phyloP scores from a whole-genome alignment of 1,140 invertebrate species.

The Atta texana region DNA sequence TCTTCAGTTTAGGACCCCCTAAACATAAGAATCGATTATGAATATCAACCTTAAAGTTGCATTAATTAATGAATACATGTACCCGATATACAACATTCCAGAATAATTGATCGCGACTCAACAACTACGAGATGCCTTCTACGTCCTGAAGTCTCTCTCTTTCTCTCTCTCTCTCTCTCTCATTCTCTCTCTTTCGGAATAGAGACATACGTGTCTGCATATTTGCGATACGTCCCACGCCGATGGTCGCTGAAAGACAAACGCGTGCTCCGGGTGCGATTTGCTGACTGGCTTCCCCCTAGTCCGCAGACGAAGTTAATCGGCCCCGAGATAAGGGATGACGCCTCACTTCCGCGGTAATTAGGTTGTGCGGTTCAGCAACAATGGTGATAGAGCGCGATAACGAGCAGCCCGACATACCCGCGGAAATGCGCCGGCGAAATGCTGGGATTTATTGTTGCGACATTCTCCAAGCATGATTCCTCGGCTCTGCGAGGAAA shows the following conservation, averaged over 20 bases:
- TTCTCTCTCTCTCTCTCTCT: neutral
- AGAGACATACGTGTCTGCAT: neutral
- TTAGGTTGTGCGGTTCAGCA: conserved; percentile 68
- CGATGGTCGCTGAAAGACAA: conserved; percentile 44
- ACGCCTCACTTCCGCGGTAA: conserved; percentile 69
- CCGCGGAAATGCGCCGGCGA: conserved; percentile 64
- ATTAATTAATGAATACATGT: neutral
- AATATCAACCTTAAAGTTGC: too few species aligned
- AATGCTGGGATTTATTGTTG: conserved; percentile 67
- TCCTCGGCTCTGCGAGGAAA: conserved; percentile 18
- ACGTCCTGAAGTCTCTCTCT: neutral
- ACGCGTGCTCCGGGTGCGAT: conserved; percentile 56
- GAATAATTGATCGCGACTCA: conserved; percentile 14
- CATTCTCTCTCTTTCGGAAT: neutral
- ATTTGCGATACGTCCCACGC: conserved; percentile 32
- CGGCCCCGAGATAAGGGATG: conserved; percentile 67
- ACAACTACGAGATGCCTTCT: neutral
- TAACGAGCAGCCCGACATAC: conserved; percentile 59
- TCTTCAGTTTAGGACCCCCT: too few species aligned
- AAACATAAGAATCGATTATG: too few species aligned
- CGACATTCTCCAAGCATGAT: conserved; percentile 48
- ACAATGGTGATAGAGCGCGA: conserved; percentile 65
- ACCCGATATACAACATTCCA: neutral
- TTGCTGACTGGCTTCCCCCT: conserved; percentile 61
- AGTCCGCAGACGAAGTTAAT: conserved; percentile 65